These are phyloP conservation scores for Tetramorium parvispinum DNA, from an alignment of 1,140 invertebrate genomes.

Conservation along the genomic window DNA sequence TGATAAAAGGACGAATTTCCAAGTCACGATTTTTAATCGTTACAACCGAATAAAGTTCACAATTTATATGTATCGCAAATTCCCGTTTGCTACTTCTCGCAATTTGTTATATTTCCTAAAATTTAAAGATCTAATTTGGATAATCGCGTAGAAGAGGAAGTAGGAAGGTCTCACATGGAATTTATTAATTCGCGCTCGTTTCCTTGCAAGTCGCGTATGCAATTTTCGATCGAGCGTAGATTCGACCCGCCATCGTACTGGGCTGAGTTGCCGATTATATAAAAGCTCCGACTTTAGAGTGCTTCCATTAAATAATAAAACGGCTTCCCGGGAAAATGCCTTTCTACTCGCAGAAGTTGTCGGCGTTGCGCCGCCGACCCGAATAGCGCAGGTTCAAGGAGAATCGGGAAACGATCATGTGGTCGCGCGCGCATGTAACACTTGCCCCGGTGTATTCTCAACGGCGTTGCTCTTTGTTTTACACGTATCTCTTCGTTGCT, in stretches of 20 bases:
- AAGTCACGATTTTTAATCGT: not conserved
- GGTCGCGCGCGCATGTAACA: conserved; percentile 63
- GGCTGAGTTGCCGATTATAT: not conserved
- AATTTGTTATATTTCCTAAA: not conserved
- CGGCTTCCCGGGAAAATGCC: conserved; percentile 38
- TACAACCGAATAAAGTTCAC: not conserved
- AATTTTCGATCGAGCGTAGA: conserved; percentile 17
- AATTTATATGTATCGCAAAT: not conserved
- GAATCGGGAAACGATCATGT: conserved; percentile 69
- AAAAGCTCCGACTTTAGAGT: not conserved
- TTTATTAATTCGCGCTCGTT: conserved; percentile 13
- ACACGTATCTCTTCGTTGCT: conserved; percentile 12
- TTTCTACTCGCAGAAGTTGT: conserved; percentile 49
- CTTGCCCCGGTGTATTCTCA: conserved; percentile 64
- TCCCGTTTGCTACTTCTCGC: no score
- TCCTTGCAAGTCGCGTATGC: not conserved
- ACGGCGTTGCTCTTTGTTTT: conserved; percentile 60
- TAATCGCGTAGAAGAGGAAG: not conserved
- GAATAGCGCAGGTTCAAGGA: conserved; percentile 53
- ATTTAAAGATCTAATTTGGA: not conserved
- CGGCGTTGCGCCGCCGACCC: conserved; percentile 35
- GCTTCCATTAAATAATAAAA: conserved; percentile 56
- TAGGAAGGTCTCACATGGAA: not conserved
- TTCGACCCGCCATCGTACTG: not conserved
- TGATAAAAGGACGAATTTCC: not conserved